A percentile compares a stretch with the other conserved stretches of the same genome.
These are phyloP conservation scores for Carapus acus DNA, from an alignment of 2,797 vertebrate genomes.

Conservation along the genomic window DNA sequence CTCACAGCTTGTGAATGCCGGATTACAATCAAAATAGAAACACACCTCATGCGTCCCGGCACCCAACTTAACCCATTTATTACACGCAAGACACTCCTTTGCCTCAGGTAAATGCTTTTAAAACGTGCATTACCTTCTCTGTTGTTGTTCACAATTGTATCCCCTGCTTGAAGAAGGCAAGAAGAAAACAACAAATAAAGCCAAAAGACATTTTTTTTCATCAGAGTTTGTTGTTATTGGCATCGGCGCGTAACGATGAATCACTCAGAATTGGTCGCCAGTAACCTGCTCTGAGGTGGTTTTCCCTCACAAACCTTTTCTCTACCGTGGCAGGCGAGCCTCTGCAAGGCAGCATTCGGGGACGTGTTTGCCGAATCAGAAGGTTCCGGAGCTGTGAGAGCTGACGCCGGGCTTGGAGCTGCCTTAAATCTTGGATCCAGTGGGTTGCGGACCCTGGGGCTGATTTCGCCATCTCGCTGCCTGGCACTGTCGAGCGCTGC, in stretches of 20 bases:
- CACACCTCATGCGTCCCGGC: conserved; percentile 13
- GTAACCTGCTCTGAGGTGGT: too few relatives aligned
- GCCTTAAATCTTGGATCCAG: conserved; percentile 53
- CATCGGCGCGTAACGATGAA: too few relatives aligned
- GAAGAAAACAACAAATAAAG: conserved; percentile 50
- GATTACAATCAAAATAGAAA: too few relatives aligned
- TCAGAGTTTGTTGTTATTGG: conserved; percentile 10
- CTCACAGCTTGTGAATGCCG: too few relatives aligned
- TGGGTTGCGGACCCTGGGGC: conserved; percentile 52
- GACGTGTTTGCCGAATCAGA: conserved; percentile 74
- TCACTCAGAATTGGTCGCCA: too few relatives aligned
- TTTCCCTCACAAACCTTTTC: neutral
- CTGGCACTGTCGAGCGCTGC: conserved; percentile 69
- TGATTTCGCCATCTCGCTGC: conserved; percentile 64
- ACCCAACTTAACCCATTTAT: conserved; percentile 32
- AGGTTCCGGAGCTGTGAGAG: conserved; percentile 70
- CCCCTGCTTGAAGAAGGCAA: too few relatives aligned
- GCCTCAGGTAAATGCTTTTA: conserved; percentile 23
- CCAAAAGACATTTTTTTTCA: conserved; percentile 19
- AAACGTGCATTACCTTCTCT: conserved; percentile 21
- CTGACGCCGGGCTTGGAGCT: conserved; percentile 72
- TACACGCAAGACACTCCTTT: conserved; percentile 27
- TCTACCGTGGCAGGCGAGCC: conserved; percentile 55
- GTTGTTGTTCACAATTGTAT: too few relatives aligned
- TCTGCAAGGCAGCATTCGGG: conserved; percentile 73